phyloP scores from a whole-genome alignment of 2,888 invertebrate species.

The Ctenicera cuprea region DNA sequence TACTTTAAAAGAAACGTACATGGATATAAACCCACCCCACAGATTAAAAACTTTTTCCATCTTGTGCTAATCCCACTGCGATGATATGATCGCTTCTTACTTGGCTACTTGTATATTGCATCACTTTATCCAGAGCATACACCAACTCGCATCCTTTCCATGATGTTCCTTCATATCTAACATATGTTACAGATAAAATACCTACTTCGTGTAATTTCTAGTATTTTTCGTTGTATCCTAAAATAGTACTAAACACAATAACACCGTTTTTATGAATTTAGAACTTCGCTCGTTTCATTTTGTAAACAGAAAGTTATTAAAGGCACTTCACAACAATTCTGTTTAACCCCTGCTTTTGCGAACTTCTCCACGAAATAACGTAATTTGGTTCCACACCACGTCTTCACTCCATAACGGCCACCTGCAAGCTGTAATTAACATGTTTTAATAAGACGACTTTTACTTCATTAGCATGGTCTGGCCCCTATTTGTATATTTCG shows the following conservation, averaged over 20 bases:
- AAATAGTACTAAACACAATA: neutral
- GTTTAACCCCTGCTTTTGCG: slow-evolving; percentile 44
- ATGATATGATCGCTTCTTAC: slow-evolving; percentile 58
- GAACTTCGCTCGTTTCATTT: slow-evolving; percentile 37
- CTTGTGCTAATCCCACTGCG: slow-evolving; percentile 61
- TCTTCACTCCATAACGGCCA: slow-evolving; percentile 58
- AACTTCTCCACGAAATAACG: slow-evolving; percentile 48
- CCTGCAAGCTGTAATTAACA: slow-evolving; percentile 60
- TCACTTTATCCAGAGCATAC: slow-evolving; percentile 27
- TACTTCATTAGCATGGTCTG: slow-evolving; percentile 56
- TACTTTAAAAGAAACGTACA: slow-evolving; percentile 40
- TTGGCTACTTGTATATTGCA: slow-evolving; percentile 40
- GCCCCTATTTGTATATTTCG: slow-evolving; percentile 45
- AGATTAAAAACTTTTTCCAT: slow-evolving; percentile 65
- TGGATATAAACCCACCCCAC: slow-evolving; percentile 45
- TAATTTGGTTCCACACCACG: slow-evolving; percentile 60
- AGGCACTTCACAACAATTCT: slow-evolving; percentile 40
- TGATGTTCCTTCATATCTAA: slow-evolving; percentile 17
- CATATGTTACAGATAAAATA: slow-evolving; percentile 34
- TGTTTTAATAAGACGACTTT: slow-evolving; percentile 57
- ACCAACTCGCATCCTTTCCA: slow-evolving; percentile 34
- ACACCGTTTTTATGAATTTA: slow-evolving; percentile 30
- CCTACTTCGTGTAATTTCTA: slow-evolving; percentile 1
- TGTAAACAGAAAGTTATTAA: slow-evolving; percentile 45
- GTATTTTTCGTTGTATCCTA: neutral